Evolutionary conservation across 2,113 vertebrate species (phyloP).

Genomic region (Illadopsis cleaveri): DNA sequence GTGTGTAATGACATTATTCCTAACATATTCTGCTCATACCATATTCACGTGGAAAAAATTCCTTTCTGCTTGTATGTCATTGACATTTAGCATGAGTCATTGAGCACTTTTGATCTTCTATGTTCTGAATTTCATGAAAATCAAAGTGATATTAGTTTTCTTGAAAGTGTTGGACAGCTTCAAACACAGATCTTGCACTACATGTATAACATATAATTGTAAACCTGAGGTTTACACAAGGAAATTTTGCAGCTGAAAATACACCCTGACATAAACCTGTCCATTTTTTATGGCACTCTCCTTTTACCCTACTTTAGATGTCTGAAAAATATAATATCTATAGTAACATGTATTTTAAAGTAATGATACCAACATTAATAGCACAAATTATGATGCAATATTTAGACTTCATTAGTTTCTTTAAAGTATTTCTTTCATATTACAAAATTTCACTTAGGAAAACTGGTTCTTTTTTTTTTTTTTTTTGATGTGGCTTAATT

Average conservation of each 20-base stretch:
- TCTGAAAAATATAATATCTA: constrained; percentile 9
- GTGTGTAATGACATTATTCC: background rate
- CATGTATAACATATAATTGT: background rate
- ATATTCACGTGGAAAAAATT: background rate
- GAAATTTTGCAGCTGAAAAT: constrained; percentile 10
- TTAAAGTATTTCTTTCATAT: constrained; percentile 44
- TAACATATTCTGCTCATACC: background rate
- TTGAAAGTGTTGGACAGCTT: background rate
- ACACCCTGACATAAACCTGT: background rate
- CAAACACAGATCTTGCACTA: background rate
- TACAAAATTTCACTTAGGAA: constrained; percentile 38
- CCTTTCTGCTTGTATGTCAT: constrained; percentile 7
- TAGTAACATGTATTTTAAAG: constrained; percentile 18
- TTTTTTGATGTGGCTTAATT: constrained; percentile 60
- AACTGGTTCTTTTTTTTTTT: background rate
- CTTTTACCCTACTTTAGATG: background rate
- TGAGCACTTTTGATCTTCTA: background rate
- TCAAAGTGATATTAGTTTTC: background rate
- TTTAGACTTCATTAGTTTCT: constrained; percentile 41
- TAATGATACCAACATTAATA: constrained; percentile 19
- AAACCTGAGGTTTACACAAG: background rate
- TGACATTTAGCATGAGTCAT: background rate
- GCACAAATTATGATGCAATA: constrained; percentile 49
- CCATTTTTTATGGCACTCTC: background rate
- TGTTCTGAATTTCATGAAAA: background rate